These are phyloP conservation scores for Babyrousa celebensis DNA, from an alignment of 2,797 vertebrate genomes.

Conservation along the genomic window DNA sequence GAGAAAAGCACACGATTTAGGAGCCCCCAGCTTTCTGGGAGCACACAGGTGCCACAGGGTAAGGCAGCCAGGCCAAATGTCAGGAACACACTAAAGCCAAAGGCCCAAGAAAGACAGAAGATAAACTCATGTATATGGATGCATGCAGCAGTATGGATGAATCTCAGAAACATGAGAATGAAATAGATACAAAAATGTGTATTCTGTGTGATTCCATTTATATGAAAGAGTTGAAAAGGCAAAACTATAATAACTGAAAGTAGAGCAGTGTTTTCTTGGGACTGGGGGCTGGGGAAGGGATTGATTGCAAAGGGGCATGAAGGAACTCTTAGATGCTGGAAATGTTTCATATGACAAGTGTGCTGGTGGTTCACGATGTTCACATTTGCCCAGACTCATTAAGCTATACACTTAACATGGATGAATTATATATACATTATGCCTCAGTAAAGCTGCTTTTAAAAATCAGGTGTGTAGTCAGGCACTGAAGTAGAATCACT, in stretches of 20 bases:
- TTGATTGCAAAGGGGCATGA: not conserved
- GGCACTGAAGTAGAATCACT: not conserved
- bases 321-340: not conserved
- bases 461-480: not conserved
- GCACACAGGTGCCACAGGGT: not conserved
- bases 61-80: not conserved
- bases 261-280: not conserved
- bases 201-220: not conserved
- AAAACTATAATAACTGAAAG: not conserved
- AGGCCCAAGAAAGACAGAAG: not conserved
- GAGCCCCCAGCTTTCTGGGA: not conserved
- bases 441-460: not conserved
- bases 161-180: not conserved
- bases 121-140: not conserved
- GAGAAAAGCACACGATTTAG: not conserved
- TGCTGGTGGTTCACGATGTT: not conserved
- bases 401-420: not conserved
- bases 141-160: not conserved
- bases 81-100: not conserved
- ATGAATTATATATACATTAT: not conserved
- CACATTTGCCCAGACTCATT: not conserved
- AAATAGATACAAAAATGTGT: not conserved
- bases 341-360: not conserved
- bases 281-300: not conserved
- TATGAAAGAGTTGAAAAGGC: slow-evolving; percentile 24